Base-by-base conservation (phyloP, 2,797 vertebrate genomes). In the Tauraco hartlaubi region DNA sequence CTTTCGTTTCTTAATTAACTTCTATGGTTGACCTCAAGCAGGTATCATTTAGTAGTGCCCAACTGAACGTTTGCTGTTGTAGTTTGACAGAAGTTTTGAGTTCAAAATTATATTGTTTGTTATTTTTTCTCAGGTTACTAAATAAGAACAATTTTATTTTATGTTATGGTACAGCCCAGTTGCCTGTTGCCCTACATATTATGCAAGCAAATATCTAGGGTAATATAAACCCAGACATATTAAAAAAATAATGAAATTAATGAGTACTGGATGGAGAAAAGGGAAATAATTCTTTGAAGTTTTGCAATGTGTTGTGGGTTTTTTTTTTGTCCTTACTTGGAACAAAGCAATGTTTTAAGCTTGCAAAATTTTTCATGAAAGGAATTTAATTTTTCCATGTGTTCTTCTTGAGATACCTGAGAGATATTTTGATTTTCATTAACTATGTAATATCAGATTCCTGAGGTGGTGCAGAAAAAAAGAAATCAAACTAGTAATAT, bases 131-230 rank as follows among this genome's bases (percentile, higher is more conserved):
- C 1, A 5, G 29, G 33, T 82, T 69, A 41, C 29, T 75, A 25
- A 75, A 39, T 63, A 71, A 4, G 8, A 62, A n/a, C 4, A 41
- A 12, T 37, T 88, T 73, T 74, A 26, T 67, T 80, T 62, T 62
- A 9, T 55, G 14, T 33, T 81, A 2, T 58, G 48, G 16, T 84
- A 37, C 39, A 62, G 48, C 29, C 64, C 12, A 4, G 22, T 54
- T 90, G 62, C 51, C 85, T 88, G 48, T 82, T 92, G 82, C 72
- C 85, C 87, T 94, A 75, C 28, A 26, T 92, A 69, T 94, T 96
- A 82, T 77, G 87, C 78, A 87, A 90, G 85, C 19, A 77, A 89
- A 63, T 85, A 74, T 51, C 87, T 37, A 29, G 81, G 67, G 78
- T 91, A 91, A 82, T 89, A 49, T 71, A 87, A 96, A 82, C 44